Evolutionary conservation across 2,113 vertebrate genomes (phyloP).

Genomic region (Oophaga pumilio): DNA sequence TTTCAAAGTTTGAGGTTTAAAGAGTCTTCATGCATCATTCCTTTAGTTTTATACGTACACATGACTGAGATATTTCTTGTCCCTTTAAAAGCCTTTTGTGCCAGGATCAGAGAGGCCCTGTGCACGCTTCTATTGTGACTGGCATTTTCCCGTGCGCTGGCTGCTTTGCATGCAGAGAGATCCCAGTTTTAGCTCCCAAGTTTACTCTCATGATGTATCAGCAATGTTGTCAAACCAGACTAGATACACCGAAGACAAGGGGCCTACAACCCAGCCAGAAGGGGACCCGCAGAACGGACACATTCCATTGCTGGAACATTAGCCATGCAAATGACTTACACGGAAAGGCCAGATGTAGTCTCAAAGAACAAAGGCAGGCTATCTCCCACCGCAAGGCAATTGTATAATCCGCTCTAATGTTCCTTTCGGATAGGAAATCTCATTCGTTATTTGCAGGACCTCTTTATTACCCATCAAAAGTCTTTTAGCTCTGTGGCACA

Average conservation of each 20-base stretch:
- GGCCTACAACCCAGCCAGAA: background rate
- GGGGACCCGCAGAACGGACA: background rate
- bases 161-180: constrained; percentile 33
- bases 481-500: constrained; percentile 52
- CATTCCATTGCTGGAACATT: background rate
- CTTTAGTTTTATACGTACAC: background rate
- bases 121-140: background rate
- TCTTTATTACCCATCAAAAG: constrained; percentile 53
- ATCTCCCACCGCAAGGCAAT: background rate
- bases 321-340: background rate
- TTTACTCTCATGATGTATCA: constrained; percentile 10
- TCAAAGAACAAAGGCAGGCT: background rate
- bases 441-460: constrained; percentile 32
- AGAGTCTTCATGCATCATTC: background rate
- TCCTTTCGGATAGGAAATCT: constrained; percentile 43
- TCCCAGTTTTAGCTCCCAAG: background rate
- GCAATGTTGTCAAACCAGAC: background rate
- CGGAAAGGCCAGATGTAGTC: background rate
- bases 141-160: background rate
- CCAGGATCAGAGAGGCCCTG: background rate
- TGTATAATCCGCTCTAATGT: constrained; percentile 37
- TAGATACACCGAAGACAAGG: constrained; percentile 6
- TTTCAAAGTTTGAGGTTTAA: background rate
- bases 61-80: background rate
- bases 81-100: background rate